Percentiles rank a stretch among this genome's conserved stretches.
These are phyloP conservation scores for Pogonophryne albipinna DNA, from an alignment of 2,797 vertebrate genomes.

Conservation along the genomic window DNA sequence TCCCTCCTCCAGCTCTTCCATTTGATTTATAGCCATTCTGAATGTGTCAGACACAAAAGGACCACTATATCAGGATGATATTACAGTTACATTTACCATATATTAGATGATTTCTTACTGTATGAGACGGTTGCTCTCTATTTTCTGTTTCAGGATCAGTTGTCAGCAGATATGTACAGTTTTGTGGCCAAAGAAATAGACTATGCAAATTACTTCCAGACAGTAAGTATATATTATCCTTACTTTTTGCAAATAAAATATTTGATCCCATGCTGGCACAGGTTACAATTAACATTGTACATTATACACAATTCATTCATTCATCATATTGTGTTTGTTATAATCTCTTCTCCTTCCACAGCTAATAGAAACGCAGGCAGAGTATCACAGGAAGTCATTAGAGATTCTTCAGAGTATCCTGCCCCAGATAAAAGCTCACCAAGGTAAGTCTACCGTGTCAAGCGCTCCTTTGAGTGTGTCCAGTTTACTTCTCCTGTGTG, in stretches of 20 bases:
- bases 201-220: slow-evolving; percentile 99
- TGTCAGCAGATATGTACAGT: slow-evolving; percentile 99
- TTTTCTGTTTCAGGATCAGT: slow-evolving; percentile 90
- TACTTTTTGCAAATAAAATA: neutral
- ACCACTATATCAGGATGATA: slow-evolving; percentile 13
- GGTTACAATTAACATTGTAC: neutral
- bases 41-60: slow-evolving; percentile 37
- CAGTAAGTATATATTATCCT: slow-evolving; percentile 82
- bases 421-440: slow-evolving; percentile 98
- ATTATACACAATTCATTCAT: neutral
- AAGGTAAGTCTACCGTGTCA: slow-evolving; percentile 87
- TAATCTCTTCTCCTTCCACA: slow-evolving; percentile 63
- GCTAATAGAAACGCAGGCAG: slow-evolving; percentile 97
- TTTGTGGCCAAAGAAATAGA: slow-evolving; percentile 99
- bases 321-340: slow-evolving; percentile 3
- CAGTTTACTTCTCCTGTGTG: neutral
- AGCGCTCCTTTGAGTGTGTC: too few species aligned
- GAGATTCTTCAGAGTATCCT: slow-evolving; percentile 92
- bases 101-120: neutral
- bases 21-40: slow-evolving; percentile 43
- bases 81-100: neutral
- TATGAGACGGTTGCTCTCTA: slow-evolving; percentile 13
- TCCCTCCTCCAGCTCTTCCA: neutral
- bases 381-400: slow-evolving; percentile 95
- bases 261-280: neutral